Base-by-base conservation (phyloP, 2,888 invertebrate genomes). In the Tinea trinotella region DNA sequence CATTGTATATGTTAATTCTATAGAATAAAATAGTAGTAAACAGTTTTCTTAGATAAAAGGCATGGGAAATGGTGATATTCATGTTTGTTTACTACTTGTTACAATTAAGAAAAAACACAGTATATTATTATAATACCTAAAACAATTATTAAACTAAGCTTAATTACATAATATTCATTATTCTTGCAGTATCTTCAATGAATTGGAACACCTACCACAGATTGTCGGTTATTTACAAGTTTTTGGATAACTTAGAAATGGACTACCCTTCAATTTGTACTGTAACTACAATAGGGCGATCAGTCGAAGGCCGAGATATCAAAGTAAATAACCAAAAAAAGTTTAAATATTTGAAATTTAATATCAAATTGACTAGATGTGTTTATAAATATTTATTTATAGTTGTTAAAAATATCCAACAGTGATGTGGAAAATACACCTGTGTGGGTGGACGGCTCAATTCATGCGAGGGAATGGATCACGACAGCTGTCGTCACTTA, bases 391-490 rank as follows among this genome's bases (percentile, higher is more conserved):
- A 50, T 22, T 20, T n/a, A 20, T 48, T 48, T 61, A 3, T 57
- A 87, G 87, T 83, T 87, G 82, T 58, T 87, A 55, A 89, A 92
- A 66, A 91, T 94, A 58, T 93, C 93, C 6, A 93, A 92, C 67
- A 92, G 92, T 53, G 87, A 90, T 34, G 76, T 87, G 0, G 78
- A 71, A 4, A 92, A 90, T 60, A 82, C 88, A 0, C 91, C 91
- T 0, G 84, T 93, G 5, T 93, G 93, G 92, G 76, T 93, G 48
- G 93, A 93, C 64, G 92, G 91, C 2, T 93, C 94, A 20, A 95
- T 95, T 65, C 96, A 96, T 66, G 92, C 96, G 0, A 87, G 97
- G 30, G 98, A 98, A 84, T 98, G 95, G 95, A 94, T 95, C 60
- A 92, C 91, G 20, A 92, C 93, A 0, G 92, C 95, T 0, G 88